A percentile compares a stretch with the other conserved stretches of the same genome.
These are phyloP conservation scores for Andricus quercusramuli DNA, from an alignment of 2,888 invertebrate species.

Conservation along the genomic window DNA sequence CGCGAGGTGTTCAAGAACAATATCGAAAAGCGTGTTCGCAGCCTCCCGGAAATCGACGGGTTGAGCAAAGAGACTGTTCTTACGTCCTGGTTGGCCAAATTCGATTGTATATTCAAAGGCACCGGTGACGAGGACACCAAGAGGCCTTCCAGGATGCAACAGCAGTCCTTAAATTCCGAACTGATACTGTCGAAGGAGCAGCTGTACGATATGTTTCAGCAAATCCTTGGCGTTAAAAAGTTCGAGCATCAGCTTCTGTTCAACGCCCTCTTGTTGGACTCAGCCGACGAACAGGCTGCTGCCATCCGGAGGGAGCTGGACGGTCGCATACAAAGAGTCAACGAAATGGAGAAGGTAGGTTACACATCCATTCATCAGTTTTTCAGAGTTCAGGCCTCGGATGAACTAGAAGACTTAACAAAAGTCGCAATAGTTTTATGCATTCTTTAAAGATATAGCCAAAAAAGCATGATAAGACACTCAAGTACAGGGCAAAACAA, in stretches of 20 bases:
- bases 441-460: background rate
- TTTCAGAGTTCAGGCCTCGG: too few species aligned
- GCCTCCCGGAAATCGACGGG: slow-evolving; percentile 99
- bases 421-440: too few species aligned
- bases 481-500: too few species aligned
- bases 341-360: slow-evolving; percentile 96
- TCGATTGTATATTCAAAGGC: slow-evolving; percentile 98
- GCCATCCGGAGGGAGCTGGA: slow-evolving; percentile 99
- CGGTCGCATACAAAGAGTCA: slow-evolving; percentile 97
- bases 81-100: slow-evolving; percentile 99
- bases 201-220: slow-evolving; percentile 99
- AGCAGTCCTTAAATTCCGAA: slow-evolving; percentile 94
- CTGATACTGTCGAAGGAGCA: slow-evolving; percentile 98
- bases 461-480: too few species aligned
- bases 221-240: slow-evolving; percentile 98
- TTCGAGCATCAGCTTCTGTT: slow-evolving; percentile 99
- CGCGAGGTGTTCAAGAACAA: slow-evolving; percentile 98
- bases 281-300: slow-evolving; percentile 99
- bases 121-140: slow-evolving; percentile 93
- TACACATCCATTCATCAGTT: background rate
- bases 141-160: slow-evolving; percentile 91
- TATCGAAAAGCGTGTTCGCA: slow-evolving; percentile 98
- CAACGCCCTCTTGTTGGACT: slow-evolving; percentile 99
- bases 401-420: too few species aligned
- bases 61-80: slow-evolving; percentile 99